Evolutionary conservation across 1,140 invertebrate species (phyloP).

Genomic region (Apolygus lucorum): DNA sequence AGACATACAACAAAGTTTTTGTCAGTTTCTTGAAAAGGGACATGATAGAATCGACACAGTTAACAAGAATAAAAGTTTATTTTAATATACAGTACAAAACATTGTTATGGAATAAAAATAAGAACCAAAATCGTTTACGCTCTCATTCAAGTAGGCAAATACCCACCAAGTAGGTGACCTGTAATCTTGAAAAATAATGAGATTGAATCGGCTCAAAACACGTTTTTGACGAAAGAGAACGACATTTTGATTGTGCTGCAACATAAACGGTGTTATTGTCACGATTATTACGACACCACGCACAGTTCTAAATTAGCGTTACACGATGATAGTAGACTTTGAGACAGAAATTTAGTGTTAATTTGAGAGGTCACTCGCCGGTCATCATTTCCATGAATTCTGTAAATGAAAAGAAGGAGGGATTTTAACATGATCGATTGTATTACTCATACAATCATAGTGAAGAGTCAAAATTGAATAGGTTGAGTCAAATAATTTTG

Average conservation of each 20-base stretch:
- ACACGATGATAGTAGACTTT: neutral
- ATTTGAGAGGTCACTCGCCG: slow-evolving; percentile 30
- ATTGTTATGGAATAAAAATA: neutral
- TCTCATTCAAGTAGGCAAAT: too few relatives aligned
- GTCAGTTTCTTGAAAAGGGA: too few relatives aligned
- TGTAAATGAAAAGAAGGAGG: slow-evolving; percentile 27
- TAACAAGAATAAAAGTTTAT: neutral
- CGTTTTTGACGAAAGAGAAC: too few relatives aligned
- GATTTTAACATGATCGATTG: neutral
- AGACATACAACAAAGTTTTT: too few relatives aligned
- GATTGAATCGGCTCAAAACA: too few relatives aligned
- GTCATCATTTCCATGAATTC: slow-evolving; percentile 37
- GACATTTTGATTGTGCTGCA: too few relatives aligned
- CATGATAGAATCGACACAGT: too few relatives aligned
- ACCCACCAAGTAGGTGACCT: too few relatives aligned
- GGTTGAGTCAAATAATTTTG: too few relatives aligned
- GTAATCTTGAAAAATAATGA: too few relatives aligned
- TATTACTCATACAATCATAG: neutral
- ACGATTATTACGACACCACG: neutral
- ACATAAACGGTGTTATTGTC: too few relatives aligned
- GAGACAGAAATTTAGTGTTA: neutral
- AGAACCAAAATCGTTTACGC: neutral
- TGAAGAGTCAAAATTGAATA: neutral
- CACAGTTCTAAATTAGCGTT: neutral
- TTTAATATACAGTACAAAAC: neutral